Evolutionary conservation across 2,888 invertebrate species (phyloP).

Genomic region (Smittia aterrima): DNA sequence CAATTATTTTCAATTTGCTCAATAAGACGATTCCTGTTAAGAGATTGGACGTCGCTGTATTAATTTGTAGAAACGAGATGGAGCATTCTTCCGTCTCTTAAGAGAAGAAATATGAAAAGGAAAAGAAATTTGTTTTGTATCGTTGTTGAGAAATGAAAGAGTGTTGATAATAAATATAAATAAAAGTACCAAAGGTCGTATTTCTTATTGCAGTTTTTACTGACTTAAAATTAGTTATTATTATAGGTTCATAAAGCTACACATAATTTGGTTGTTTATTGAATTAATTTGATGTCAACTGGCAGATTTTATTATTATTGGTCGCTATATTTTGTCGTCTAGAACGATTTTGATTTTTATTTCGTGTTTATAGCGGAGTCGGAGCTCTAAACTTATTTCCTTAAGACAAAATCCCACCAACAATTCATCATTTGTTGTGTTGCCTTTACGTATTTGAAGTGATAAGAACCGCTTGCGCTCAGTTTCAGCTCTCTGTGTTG

Average conservation of each 20-base stretch:
- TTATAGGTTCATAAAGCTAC: background rate
- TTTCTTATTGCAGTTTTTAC: constrained; percentile 5
- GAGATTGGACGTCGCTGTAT: background rate
- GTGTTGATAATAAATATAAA: background rate
- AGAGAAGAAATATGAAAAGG: background rate
- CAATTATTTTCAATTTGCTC: background rate
- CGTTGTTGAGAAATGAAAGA: background rate
- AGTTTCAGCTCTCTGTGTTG: background rate
- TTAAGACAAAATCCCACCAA: background rate
- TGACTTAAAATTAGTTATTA: constrained; percentile 3
- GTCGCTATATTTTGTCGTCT: background rate
- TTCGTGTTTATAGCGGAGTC: background rate
- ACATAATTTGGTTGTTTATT: constrained; percentile 7
- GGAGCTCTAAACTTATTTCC: background rate
- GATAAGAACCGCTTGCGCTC: background rate
- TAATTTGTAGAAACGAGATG: constrained; percentile 3
- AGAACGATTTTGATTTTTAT: background rate
- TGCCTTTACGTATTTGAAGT: background rate
- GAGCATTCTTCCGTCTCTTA: background rate
- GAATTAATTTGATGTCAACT: constrained; percentile 6
- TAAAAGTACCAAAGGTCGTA: constrained; percentile 3
- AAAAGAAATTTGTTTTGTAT: too few relatives aligned
- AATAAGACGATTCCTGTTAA: background rate
- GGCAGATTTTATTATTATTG: background rate
- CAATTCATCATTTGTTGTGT: background rate